A percentile compares a stretch with the other conserved stretches of the same genome.
These are phyloP conservation scores for Brachionus plicatilis DNA, from an alignment of 1,140 invertebrate species.

Conservation along the genomic window DNA sequence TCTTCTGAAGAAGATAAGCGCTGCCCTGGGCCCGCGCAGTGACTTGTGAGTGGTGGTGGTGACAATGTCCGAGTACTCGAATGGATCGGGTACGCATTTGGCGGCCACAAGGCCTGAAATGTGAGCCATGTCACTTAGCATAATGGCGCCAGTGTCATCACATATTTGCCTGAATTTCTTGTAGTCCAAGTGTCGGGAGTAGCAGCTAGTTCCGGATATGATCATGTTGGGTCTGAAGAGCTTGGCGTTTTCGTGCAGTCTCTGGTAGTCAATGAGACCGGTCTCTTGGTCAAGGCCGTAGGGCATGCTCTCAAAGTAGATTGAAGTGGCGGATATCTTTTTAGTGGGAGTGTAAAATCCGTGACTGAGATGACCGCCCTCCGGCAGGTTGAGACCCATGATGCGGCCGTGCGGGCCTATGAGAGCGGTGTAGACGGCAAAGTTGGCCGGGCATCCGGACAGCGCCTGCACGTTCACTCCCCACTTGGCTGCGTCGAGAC, in stretches of 20 bases:
- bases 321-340: conserved; percentile 91
- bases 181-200: conserved; percentile 72
- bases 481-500: conserved; percentile 78
- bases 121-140: conserved; percentile 95
- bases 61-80: conserved; percentile 86
- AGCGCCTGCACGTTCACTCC: conserved; percentile 96
- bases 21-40: conserved; percentile 71
- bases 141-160: conserved; percentile 73
- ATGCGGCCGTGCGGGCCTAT: conserved; percentile 83
- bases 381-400: conserved; percentile 89
- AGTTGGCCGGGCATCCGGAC: conserved; percentile 92
- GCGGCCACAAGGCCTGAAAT: conserved; percentile 84
- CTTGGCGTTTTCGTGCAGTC: conserved; percentile 71
- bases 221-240: conserved; percentile 88
- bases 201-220: conserved; percentile 86
- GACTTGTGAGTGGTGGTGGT: conserved; percentile 94
- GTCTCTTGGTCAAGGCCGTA: conserved; percentile 82
- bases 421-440: conserved; percentile 70
- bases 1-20: conserved; percentile 52
- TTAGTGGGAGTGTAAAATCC: conserved; percentile 83
- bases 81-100: conserved; percentile 77
- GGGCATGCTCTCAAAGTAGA: conserved; percentile 97
- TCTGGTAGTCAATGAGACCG: conserved; percentile 89
- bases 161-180: conserved; percentile 79
- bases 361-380: conserved; percentile 89